phyloP scores from a whole-genome alignment of 2,113 vertebrate species.

The Brienomyrus brachyistius region DNA sequence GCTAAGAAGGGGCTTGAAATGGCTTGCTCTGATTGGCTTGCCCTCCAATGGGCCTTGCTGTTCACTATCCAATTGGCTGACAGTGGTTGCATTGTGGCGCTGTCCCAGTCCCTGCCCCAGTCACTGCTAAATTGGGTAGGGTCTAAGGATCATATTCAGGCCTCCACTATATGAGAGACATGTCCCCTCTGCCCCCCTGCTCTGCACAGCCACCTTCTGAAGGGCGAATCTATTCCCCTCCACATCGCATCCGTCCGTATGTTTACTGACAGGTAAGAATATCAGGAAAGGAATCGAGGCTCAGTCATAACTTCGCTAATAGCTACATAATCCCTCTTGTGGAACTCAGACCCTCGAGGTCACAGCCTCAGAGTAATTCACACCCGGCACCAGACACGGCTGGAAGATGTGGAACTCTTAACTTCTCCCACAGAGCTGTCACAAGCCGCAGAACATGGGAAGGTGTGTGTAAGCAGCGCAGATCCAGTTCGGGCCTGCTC shows the following conservation, averaged over 20 bases:
- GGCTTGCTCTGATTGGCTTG: neutral
- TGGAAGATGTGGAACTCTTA: neutral
- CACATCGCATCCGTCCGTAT: neutral
- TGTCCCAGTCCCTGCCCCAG: neutral
- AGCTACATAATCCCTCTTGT: neutral
- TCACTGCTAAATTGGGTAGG: neutral
- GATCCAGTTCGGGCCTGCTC: neutral
- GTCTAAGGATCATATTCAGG: neutral
- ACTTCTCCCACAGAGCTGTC: neutral
- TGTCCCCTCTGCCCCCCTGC: neutral
- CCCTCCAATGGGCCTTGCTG: neutral
- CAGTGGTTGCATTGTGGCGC: neutral
- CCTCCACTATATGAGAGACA: neutral
- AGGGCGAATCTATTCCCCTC: neutral
- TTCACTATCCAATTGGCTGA: neutral
- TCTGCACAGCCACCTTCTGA: neutral
- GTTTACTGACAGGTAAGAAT: slow-evolving; percentile 2
- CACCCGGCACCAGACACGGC: neutral
- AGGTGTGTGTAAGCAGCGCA: too few relatives aligned
- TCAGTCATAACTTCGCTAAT: neutral
- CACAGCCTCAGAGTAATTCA: neutral
- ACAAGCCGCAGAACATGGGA: neutral
- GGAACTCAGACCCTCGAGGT: neutral
- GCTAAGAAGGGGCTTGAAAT: neutral
- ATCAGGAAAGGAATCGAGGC: neutral